phyloP scores from a whole-genome alignment of 2,113 vertebrate genomes.

The Scortum barcoo region DNA sequence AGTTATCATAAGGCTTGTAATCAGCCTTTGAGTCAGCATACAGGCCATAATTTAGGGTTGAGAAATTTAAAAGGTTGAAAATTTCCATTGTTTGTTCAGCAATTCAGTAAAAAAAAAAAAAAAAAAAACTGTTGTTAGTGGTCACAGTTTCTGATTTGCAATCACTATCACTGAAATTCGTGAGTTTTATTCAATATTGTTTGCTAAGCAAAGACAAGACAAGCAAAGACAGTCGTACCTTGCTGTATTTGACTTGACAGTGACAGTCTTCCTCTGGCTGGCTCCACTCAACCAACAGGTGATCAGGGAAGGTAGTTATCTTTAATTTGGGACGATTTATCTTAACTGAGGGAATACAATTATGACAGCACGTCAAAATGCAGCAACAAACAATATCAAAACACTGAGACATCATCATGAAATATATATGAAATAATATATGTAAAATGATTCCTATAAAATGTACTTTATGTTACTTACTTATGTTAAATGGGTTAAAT shows the following conservation, averaged over 20 bases:
- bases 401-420: neutral
- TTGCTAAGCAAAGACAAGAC: neutral
- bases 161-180: neutral
- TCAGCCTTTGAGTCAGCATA: no score
- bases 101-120: no score
- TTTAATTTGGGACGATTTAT: slow-evolving; percentile 18
- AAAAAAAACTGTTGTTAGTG: no score
- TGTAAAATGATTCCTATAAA: no score
- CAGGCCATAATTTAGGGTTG: no score
- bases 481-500: slow-evolving; percentile 10
- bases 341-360: slow-evolving; percentile 59
- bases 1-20: no score
- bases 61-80: no score
- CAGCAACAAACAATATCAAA: neutral
- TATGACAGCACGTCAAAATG: neutral
- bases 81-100: no score
- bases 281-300: slow-evolving; percentile 42
- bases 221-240: slow-evolving; percentile 53
- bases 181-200: neutral
- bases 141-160: neutral
- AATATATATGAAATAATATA: no score
- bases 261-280: fast-evolving
- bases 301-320: neutral
- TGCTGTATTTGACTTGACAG: slow-evolving; percentile 71
- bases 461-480: slow-evolving; percentile 54